Percentiles rank a stretch among this genome's conserved stretches.
Conservation (phyloP, 2,113 vertebrate species). For the Bothrops jararaca region DNA sequence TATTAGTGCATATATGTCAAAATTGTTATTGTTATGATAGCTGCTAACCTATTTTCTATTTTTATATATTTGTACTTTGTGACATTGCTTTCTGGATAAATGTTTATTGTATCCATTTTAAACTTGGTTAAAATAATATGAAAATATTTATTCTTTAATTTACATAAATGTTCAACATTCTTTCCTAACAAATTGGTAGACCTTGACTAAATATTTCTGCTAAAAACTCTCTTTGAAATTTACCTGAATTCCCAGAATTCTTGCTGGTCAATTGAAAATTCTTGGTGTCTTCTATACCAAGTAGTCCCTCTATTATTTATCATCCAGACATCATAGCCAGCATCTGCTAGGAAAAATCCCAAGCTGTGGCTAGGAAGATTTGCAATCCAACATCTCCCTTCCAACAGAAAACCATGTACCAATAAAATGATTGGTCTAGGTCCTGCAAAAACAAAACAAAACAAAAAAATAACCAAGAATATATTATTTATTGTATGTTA, state of each 20-base stretch:
- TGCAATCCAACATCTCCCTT: background rate
- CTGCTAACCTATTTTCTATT: too few species aligned
- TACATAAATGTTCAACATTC: background rate
- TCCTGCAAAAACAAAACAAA: background rate
- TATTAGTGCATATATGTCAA: too few species aligned
- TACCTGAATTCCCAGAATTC: conserved; percentile 7
- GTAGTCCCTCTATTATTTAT: background rate
- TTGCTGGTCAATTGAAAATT: background rate
- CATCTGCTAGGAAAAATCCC: background rate
- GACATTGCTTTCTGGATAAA: too few species aligned
- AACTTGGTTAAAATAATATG: background rate
- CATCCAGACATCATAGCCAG: background rate
- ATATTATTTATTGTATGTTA: too few species aligned
- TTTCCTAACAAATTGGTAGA: background rate
- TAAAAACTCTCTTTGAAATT: background rate
- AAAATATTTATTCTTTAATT: background rate
- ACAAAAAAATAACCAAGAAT: background rate
- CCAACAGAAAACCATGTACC: background rate
- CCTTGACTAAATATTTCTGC: background rate
- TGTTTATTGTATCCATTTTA: too few species aligned
- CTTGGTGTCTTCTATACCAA: background rate
- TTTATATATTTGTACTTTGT: too few species aligned
- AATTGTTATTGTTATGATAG: too few species aligned
- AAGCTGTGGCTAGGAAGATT: background rate
- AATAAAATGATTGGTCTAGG: background rate